phyloP scores from a whole-genome alignment of 2,797 vertebrate species.

The Oreortyx pictus region DNA sequence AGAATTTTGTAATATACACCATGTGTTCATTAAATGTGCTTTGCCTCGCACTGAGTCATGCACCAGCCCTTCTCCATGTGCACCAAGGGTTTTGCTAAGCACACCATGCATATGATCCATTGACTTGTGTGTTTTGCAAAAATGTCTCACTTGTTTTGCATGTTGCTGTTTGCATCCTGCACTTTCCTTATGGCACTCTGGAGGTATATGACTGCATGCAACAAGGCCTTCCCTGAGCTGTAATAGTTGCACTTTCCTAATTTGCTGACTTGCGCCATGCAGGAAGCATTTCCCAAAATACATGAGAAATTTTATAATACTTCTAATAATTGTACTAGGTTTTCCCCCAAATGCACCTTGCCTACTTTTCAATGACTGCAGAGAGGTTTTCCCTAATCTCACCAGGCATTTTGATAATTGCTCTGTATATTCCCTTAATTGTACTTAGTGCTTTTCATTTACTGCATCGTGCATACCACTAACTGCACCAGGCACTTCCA shows the following conservation, averaged over 20 bases:
- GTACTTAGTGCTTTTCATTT: not conserved
- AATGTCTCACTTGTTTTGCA: rapidly evolving
- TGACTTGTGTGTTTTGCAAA: not conserved
- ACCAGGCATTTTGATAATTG: not conserved
- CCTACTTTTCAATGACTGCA: rapidly evolving
- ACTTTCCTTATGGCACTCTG: rapidly evolving
- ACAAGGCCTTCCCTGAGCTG: rapidly evolving
- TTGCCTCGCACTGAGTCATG: rapidly evolving
- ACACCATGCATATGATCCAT: too few relatives aligned
- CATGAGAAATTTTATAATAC: rapidly evolving
- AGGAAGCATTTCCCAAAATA: not conserved
- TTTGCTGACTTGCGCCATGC: too few relatives aligned
- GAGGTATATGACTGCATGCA: not conserved
- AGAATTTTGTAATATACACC: not conserved
- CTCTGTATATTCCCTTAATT: not conserved
- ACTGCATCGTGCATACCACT: rapidly evolving
- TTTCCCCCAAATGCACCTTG: not conserved
- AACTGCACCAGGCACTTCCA: not conserved
- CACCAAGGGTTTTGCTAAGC: not conserved
- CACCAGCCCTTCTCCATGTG: rapidly evolving
- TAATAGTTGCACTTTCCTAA: not conserved
- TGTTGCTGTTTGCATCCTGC: not conserved
- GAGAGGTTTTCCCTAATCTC: rapidly evolving
- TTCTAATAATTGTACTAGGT: not conserved
- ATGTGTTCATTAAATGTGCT: rapidly evolving